Base-by-base conservation (phyloP, 2,797 vertebrate genomes). In the Morelia viridis region DNA sequence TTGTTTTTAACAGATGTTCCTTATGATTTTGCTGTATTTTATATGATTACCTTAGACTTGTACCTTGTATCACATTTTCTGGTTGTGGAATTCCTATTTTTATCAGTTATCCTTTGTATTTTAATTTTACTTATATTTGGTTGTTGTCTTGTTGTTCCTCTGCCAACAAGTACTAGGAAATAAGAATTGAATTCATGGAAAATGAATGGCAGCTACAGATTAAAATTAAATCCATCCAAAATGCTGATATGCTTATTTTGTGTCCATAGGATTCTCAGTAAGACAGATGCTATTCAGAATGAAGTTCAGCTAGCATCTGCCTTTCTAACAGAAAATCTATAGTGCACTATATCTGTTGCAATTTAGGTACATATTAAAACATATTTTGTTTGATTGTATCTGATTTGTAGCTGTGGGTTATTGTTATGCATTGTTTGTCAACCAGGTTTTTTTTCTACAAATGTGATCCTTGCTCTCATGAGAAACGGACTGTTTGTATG, bases 11-110 rank as follows among this genome's bases (percentile, higher is more conserved):
- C 15, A 76, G n/a, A 65, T 65, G 46, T 60, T 93, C 9, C 61
- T 0, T 92, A 87, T 91, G 22, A 94, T 35, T 2, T 15, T 64
- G 89, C 46, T 83, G 22, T 88, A 53, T 35, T 68, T 88, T 65
- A 89, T 58, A 84, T 91, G 15, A 93, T 62, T 56, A 93, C 56
- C 19, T 87, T 61, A 88, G n/a, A 41, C 89, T 71, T 89, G 87
- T 88, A 12, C 89, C 62, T 35, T 28, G 61, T 92, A 35, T 53
- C 71, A 35, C n/a, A 62, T 28, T 83, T 87, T 87, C 31, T 6
- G 11, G 64, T 65, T n/a, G 60, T 26, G n/a, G n/a, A 62, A 28
- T 83, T 83, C 62, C 60, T 85, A 60, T 12, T 86, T 62, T 89
- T 89, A 11, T 19, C 11, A 26, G 26, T 19, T 64, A 31, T 53